A percentile compares a stretch with the other conserved stretches of the same genome.
phyloP scores from a whole-genome alignment of 2,797 vertebrate species.

The Platalea minor region DNA sequence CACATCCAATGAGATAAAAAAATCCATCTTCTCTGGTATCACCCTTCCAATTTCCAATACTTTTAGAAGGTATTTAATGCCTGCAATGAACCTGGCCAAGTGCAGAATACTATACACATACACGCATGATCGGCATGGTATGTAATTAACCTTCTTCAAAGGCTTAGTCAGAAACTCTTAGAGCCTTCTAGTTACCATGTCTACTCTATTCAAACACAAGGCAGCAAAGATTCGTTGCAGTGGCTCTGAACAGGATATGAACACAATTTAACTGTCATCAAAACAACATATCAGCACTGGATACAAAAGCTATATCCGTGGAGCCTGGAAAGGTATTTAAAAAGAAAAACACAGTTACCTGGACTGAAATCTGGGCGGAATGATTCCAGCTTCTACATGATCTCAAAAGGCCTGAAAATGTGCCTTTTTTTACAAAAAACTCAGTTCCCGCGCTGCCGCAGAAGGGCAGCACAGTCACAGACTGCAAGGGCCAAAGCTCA shows the following conservation, averaged over 20 bases:
- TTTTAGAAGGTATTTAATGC: not conserved
- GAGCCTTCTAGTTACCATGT: not conserved
- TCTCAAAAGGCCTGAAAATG: not conserved
- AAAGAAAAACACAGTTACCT: not conserved
- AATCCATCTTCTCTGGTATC: not conserved
- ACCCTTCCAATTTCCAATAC: not conserved
- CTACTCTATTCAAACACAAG: not conserved
- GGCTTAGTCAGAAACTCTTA: not conserved
- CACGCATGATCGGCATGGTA: not conserved
- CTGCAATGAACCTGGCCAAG: not conserved
- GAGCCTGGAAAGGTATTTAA: not conserved
- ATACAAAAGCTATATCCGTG: not conserved
- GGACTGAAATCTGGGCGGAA: not conserved
- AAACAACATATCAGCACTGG: not conserved
- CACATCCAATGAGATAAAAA: not conserved
- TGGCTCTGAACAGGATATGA: not conserved
- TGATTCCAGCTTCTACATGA: not conserved
- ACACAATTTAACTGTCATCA: not conserved
- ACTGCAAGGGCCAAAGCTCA: not conserved
- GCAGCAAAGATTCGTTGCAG: not conserved
- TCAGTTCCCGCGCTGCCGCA: rapidly evolving
- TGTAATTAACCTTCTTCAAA: not conserved
- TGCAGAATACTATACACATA: not conserved
- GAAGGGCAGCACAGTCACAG: not conserved
- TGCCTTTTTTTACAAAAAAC: not conserved